phyloP scores from a whole-genome alignment of 2,113 vertebrate species.

The Cyanoderma ruficeps region DNA sequence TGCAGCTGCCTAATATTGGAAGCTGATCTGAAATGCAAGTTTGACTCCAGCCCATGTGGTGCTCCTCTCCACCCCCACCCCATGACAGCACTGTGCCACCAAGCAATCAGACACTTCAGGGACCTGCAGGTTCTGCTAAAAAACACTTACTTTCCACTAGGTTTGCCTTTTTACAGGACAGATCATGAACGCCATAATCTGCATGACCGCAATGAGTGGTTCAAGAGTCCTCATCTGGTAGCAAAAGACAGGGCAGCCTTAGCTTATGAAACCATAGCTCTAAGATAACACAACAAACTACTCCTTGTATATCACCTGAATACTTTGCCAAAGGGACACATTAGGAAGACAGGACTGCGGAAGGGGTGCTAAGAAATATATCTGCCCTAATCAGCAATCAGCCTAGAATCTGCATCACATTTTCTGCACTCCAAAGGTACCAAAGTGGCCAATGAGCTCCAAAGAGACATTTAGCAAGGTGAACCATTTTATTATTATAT shows the following conservation, averaged over 20 bases:
- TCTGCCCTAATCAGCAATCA: neutral
- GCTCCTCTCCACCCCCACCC: neutral
- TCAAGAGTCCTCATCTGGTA: neutral
- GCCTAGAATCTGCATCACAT: neutral
- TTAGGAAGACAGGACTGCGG: neutral
- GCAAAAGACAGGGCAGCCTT: neutral
- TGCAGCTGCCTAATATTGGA: neutral
- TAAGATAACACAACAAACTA: neutral
- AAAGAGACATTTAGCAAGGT: neutral
- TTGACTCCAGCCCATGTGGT: fast-evolving
- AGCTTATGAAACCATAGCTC: neutral
- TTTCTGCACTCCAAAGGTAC: neutral
- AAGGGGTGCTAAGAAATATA: neutral
- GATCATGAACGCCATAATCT: neutral
- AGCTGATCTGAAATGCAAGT: neutral
- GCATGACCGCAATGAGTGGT: neutral
- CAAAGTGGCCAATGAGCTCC: neutral
- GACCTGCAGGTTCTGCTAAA: neutral
- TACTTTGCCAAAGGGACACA: neutral
- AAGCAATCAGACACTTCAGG: neutral
- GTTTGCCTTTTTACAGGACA: neutral
- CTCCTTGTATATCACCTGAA: neutral
- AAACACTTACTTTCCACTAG: neutral
- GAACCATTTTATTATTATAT: neutral
- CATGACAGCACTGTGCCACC: neutral